Base-by-base conservation (phyloP, 2,888 invertebrate genomes). In the Noctua janthe region DNA sequence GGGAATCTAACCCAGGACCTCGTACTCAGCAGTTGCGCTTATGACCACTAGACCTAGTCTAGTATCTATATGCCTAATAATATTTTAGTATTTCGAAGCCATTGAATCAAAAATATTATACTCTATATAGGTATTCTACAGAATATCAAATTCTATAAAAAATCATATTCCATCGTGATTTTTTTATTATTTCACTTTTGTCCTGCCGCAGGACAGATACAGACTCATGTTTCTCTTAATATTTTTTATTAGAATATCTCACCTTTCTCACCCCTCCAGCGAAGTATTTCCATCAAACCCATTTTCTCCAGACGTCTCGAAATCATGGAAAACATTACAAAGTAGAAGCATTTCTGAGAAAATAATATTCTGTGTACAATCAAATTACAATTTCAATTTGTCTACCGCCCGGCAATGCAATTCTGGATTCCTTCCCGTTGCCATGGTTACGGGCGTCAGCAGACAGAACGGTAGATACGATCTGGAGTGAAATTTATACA, bases 361-460 rank as follows among this genome's bases (percentile, higher is more conserved):
- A 83, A 87, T 82, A 81, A 84, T 84, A 84, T 81, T 78, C 73
- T 82, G 43, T 80, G 71, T 78, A 75, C 80, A 82, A 89, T 89
- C 71, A 84, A 86, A 90, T 89, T 89, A 83, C 82, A 89, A 89
- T 88, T 88, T 87, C 86, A 88, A 89, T 89, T 87, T 87, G 80
- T 84, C 84, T 80, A 74, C 74, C 78, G 74, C 79, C 62, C 72
- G 76, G 74, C 82, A 76, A 79, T 83, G 87, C 90, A 87, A 86
- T 88, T 81, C 81, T 82, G 76, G 59, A 35, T 70, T 71, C 73
- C 85, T 78, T 76, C 74, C 75, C 54, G 92, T 92, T 89, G 83
- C 89, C 76, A 91, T 91, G 89, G 89, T 83, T 90, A 92, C 67
- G 70, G 54, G 78, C 90, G 88, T 90, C 90, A 93, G 93, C 93